Conservation (phyloP, 2,888 invertebrate genomes). For the Heliconius sara region DNA sequence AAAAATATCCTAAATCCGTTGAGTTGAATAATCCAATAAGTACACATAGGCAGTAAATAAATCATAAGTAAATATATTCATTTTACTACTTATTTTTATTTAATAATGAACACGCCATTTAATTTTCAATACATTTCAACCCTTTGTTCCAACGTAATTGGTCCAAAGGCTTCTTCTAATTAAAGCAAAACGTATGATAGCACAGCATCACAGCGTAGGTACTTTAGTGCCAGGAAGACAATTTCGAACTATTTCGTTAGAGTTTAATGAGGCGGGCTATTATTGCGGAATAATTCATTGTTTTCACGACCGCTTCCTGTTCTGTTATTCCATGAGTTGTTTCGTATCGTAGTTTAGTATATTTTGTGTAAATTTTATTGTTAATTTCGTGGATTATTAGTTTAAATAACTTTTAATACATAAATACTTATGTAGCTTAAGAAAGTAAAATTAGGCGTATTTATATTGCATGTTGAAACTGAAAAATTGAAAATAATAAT, state of each 20-base stretch:
- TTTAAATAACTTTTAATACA: background rate
- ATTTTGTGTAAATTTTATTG: background rate
- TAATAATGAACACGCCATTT: background rate
- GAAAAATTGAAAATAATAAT: too few species aligned
- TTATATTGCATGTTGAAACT: too few species aligned
- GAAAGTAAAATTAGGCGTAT: too few species aligned
- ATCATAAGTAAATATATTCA: too few species aligned
- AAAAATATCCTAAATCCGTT: too few species aligned
- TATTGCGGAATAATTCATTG: constrained; percentile 50
- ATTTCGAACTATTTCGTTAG: constrained; percentile 44
- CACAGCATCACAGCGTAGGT: background rate
- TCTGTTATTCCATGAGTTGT: background rate
- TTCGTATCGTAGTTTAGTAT: background rate
- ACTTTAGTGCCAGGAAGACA: constrained; percentile 28
- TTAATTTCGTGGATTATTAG: background rate
- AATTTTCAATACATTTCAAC: background rate
- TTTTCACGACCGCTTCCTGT: constrained; percentile 45
- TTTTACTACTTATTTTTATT: background rate
- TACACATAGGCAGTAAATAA: too few species aligned
- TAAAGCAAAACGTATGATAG: constrained; percentile 18
- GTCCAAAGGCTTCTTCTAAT: constrained; percentile 10
- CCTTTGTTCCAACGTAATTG: background rate
- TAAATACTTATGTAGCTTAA: too few species aligned
- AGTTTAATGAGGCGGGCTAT: constrained; percentile 48
- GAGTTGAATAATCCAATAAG: too few species aligned